Conservation (phyloP, 2,888 invertebrate genomes). For the Lampropteryx suffumata region DNA sequence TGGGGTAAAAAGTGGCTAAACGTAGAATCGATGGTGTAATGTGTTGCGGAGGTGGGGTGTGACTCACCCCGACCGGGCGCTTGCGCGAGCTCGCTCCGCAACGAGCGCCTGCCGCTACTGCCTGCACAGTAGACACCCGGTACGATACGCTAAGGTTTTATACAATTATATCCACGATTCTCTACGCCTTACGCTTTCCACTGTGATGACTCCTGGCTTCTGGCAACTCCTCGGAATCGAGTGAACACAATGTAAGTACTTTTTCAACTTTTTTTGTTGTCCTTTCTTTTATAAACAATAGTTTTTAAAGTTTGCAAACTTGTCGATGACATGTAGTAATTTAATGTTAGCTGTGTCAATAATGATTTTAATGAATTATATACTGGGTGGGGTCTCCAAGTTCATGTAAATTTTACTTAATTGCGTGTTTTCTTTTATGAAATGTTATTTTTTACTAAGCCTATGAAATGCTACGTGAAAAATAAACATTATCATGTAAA, state of each 20-base stretch:
- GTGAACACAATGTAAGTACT: conserved; percentile 21
- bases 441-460: no score
- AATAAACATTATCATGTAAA: no score
- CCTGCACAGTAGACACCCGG: conserved; percentile 31
- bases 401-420: no score
- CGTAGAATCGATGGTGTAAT: conserved; percentile 60
- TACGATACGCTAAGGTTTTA: conserved; percentile 36
- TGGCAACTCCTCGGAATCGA: not conserved
- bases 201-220: not conserved
- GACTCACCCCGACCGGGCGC: not conserved
- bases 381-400: no score
- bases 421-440: no score
- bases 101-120: conserved; percentile 20
- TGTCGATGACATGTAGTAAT: no score
- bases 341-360: no score
- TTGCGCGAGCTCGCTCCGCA: conserved; percentile 16
- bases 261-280: not conserved
- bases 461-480: no score
- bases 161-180: not conserved
- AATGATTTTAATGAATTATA: no score
- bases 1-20: conserved; percentile 54
- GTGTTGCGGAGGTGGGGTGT: conserved; percentile 41
- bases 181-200: not conserved
- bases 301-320: conserved; percentile 10
- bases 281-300: conserved; percentile 4